These are phyloP conservation scores for Microchrysa polita DNA, from an alignment of 2,888 invertebrate genomes.

Conservation along the genomic window DNA sequence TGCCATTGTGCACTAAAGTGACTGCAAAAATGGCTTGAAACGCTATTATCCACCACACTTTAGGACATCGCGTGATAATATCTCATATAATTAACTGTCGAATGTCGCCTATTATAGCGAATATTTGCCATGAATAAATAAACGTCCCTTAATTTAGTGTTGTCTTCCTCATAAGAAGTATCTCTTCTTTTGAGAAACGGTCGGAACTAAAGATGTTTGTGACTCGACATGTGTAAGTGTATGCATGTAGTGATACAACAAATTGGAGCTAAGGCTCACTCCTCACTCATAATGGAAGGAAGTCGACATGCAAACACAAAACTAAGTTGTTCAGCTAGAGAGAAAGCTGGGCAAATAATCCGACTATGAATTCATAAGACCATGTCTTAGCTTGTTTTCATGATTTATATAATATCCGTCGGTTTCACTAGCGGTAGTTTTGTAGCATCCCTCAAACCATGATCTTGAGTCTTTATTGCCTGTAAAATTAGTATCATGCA, in stretches of 20 bases:
- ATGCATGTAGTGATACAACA: slow-evolving; percentile 16
- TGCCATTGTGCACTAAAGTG: too few species aligned
- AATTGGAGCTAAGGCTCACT: background rate
- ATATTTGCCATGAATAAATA: slow-evolving; percentile 44
- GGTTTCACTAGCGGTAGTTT: slow-evolving; percentile 13
- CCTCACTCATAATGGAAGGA: background rate
- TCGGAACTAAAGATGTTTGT: slow-evolving; percentile 9
- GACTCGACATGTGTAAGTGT: background rate
- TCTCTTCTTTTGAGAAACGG: background rate
- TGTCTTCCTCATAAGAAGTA: slow-evolving; percentile 34
- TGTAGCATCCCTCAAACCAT: slow-evolving; percentile 16
- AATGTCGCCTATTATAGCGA: slow-evolving; percentile 42
- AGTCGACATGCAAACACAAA: slow-evolving; percentile 44
- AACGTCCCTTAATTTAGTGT: slow-evolving; percentile 45
- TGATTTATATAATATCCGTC: slow-evolving; percentile 45
- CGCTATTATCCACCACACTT: slow-evolving; percentile 14
- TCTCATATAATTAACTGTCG: slow-evolving; percentile 45
- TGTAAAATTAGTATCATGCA: slow-evolving; percentile 37
- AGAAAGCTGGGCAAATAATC: slow-evolving; percentile 44
- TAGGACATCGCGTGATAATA: slow-evolving; percentile 42
- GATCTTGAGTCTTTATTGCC: background rate
- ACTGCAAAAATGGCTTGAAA: background rate
- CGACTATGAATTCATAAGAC: slow-evolving; percentile 45
- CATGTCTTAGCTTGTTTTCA: slow-evolving; percentile 42
- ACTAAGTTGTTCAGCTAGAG: slow-evolving; percentile 42